These are phyloP conservation scores for Coluber constrictor DNA, from an alignment of 2,797 vertebrate species.

Conservation along the genomic window DNA sequence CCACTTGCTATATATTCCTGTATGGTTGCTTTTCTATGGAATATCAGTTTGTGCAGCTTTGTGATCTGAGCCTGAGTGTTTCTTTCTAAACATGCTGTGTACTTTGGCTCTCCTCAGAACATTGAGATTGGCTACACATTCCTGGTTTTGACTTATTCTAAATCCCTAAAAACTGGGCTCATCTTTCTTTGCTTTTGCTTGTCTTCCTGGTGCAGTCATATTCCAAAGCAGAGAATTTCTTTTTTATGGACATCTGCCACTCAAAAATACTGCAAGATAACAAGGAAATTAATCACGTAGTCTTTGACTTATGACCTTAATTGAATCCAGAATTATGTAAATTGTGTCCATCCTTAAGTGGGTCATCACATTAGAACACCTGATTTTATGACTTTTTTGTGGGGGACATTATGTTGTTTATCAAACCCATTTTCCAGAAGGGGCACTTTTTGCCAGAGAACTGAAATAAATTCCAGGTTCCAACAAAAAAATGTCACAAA, in stretches of 20 bases:
- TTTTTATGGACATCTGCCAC: neutral
- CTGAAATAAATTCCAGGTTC: neutral
- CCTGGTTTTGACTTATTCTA: neutral
- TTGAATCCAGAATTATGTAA: neutral
- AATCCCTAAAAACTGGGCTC: neutral
- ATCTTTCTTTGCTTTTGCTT: slow-evolving; percentile 14
- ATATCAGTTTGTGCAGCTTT: neutral
- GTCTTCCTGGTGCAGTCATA: neutral
- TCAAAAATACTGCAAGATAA: neutral
- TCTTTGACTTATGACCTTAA: neutral
- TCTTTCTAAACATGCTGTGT: neutral
- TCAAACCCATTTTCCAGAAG: neutral
- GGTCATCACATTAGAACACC: neutral
- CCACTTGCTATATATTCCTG: slow-evolving; percentile 14
- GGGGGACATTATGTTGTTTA: neutral
- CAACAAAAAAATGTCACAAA: neutral
- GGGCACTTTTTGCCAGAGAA: neutral
- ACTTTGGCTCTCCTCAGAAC: neutral
- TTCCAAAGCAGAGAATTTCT: neutral
- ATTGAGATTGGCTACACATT: neutral
- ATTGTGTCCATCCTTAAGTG: neutral
- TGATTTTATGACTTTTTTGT: neutral
- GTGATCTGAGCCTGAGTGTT: neutral
- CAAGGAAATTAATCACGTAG: neutral
- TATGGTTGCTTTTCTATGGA: slow-evolving; percentile 34